These are phyloP conservation scores for Conops quadrifasciatus DNA, from an alignment of 2,888 invertebrate genomes.

Conservation along the genomic window DNA sequence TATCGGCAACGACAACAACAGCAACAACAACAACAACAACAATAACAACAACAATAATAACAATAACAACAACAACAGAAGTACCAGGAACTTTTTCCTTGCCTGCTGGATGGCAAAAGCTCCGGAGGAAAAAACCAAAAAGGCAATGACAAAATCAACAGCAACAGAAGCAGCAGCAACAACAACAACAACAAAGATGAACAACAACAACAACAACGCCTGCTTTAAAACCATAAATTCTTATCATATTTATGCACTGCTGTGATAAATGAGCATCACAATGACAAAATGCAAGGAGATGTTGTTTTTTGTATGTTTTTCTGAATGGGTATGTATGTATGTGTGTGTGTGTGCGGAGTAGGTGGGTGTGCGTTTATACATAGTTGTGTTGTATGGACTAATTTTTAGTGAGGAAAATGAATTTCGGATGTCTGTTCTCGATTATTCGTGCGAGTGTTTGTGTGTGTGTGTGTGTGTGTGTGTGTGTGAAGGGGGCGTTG, in stretches of 20 bases:
- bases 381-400: not conserved
- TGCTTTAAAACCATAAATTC: conserved; percentile 51
- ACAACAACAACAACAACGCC: conserved; percentile 3
- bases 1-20: too few relatives aligned
- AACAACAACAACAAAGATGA: too few relatives aligned
- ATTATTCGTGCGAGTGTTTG: too few relatives aligned
- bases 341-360: not conserved
- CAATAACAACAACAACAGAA: not conserved
- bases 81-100: conserved; percentile 12
- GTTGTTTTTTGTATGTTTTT: not conserved
- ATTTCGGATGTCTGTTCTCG: too few relatives aligned
- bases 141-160: conserved; percentile 5
- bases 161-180: not conserved
- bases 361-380: not conserved
- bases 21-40: too few relatives aligned
- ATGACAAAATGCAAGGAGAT: conserved; percentile 57
- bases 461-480: too few relatives aligned
- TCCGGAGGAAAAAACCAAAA: not conserved
- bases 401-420: too few relatives aligned
- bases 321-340: conserved; percentile 9
- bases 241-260: conserved; percentile 60
- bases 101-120: not conserved
- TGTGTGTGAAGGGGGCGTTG: too few relatives aligned
- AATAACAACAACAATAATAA: too few relatives aligned
- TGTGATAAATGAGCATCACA: conserved; percentile 63